These are phyloP conservation scores for Silurus meridionalis DNA, from an alignment of 2,113 vertebrate species.

Conservation along the genomic window DNA sequence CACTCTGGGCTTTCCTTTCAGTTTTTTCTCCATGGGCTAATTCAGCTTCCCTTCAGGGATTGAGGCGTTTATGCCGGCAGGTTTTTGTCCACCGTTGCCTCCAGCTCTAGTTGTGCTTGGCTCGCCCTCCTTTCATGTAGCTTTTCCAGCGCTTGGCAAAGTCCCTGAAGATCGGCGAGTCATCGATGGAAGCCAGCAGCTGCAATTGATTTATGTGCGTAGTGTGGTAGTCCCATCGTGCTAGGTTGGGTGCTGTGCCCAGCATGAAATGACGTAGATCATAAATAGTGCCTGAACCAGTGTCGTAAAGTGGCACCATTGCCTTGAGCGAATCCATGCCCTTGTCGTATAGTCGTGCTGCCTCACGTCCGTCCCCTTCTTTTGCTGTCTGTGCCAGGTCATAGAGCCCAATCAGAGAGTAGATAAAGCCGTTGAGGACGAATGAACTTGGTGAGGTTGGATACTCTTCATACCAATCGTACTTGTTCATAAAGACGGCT, in stretches of 20 bases:
- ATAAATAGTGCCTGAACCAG: constrained; percentile 93
- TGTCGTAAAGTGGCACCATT: constrained; percentile 96
- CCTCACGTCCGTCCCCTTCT: constrained; percentile 83
- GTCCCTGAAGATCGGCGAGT: constrained; percentile 87
- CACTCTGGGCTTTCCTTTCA: background rate
- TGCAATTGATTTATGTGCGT: constrained; percentile 99
- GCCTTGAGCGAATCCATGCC: constrained; percentile 95
- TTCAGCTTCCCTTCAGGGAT: background rate
- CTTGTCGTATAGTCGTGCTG: constrained; percentile 79
- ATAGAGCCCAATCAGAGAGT: constrained; percentile 90
- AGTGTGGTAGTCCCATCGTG: constrained; percentile 99
- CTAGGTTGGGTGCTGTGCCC: constrained; percentile 91
- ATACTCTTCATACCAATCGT: constrained; percentile 99
- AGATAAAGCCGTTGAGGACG: constrained; percentile 98
- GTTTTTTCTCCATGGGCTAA: constrained; percentile 17
- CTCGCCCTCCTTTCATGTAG: constrained; percentile 90
- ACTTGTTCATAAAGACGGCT: constrained; percentile 90
- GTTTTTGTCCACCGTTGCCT: constrained; percentile 4
- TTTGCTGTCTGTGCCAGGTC: constrained; percentile 92
- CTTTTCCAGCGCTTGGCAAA: constrained; percentile 92
- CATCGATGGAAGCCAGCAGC: constrained; percentile 87
- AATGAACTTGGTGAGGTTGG: constrained; percentile 94
- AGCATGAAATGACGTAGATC: constrained; percentile 97
- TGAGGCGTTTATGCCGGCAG: background rate
- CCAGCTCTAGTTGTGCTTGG: constrained; percentile 93